Evolutionary conservation across 2,888 invertebrate species (phyloP).

Genomic region (Tipula unca): DNA sequence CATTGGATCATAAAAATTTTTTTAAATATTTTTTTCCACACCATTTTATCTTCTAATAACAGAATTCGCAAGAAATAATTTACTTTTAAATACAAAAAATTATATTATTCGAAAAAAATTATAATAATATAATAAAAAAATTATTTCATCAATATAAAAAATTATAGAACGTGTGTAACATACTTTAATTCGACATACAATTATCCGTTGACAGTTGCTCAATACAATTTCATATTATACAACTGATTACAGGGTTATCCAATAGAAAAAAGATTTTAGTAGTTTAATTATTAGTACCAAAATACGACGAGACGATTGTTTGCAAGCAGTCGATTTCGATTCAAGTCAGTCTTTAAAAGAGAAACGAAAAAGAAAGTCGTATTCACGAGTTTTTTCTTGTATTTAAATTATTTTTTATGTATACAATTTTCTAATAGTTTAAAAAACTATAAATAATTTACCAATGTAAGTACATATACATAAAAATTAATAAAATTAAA

Average conservation of each 20-base stretch:
- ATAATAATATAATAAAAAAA: no score
- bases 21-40: no score
- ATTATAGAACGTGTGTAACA: background rate
- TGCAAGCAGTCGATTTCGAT: background rate
- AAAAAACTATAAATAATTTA: background rate
- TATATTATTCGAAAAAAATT: no score
- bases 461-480: background rate
- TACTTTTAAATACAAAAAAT: no score
- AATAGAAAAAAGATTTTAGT: background rate
- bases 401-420: constrained; percentile 1
- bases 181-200: background rate
- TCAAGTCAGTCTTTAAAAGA: background rate
- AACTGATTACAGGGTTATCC: background rate
- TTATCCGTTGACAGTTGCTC: background rate
- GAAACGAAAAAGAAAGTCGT: background rate
- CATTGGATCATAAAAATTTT: no score
- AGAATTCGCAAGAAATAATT: no score
- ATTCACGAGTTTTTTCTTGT: background rate
- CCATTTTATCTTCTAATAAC: no score
- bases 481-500: background rate
- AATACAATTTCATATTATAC: background rate
- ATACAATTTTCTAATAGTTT: constrained; percentile 1
- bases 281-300: background rate
- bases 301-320: background rate
- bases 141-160: background rate